A percentile compares a stretch with the other conserved stretches of the same genome.
Evolutionary conservation across 1,140 invertebrate species (phyloP).

Genomic region (Pantala flavescens): DNA sequence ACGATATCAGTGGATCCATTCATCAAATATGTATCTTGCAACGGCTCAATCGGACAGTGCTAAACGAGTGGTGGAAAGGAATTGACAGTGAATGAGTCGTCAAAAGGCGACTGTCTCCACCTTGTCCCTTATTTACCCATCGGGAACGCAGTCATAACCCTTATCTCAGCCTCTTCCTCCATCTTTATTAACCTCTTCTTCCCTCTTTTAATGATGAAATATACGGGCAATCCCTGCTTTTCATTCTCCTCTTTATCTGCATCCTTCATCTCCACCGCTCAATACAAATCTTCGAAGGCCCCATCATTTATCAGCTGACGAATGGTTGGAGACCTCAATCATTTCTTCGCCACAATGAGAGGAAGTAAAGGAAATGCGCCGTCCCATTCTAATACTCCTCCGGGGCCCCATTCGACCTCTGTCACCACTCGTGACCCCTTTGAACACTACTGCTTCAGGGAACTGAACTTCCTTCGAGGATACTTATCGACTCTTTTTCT

Average conservation of each 20-base stretch:
- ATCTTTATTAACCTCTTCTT: no score
- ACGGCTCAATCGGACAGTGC: not conserved
- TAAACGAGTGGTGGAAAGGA: not conserved
- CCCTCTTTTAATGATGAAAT: no score
- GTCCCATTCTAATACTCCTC: not conserved
- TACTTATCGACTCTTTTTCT: no score
- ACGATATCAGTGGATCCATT: no score
- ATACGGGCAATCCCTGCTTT: not conserved
- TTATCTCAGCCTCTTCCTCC: no score
- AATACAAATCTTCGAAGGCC: not conserved
- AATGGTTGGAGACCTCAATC: not conserved
- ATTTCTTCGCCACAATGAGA: not conserved
- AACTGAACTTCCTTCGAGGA: no score
- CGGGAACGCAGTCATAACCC: not conserved
- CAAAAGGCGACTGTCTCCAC: not conserved
- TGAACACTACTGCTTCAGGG: no score
- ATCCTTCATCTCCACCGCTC: not conserved
- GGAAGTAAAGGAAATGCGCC: not conserved
- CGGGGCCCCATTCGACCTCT: not conserved
- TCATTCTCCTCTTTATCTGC: not conserved
- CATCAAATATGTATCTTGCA: not conserved
- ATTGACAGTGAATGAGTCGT: not conserved
- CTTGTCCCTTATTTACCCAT: not conserved
- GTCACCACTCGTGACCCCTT: not conserved
- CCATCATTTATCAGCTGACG: slow-evolving; percentile 5